These are phyloP conservation scores for Electrona antarctica DNA, from an alignment of 2,113 vertebrate genomes.

Conservation along the genomic window DNA sequence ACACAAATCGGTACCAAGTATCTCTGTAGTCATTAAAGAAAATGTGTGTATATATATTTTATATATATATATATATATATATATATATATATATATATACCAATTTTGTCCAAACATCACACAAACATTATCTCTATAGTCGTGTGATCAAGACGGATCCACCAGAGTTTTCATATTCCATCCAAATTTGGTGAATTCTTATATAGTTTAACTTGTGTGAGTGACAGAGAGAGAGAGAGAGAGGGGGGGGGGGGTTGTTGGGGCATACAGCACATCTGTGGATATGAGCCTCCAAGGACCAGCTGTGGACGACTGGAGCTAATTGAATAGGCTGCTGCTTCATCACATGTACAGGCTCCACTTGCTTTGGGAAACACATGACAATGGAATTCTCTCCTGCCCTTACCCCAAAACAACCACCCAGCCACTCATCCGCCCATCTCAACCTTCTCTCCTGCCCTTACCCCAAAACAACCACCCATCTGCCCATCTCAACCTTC, in stretches of 20 bases:
- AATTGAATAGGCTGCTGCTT: slow-evolving; percentile 67
- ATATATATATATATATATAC: no score
- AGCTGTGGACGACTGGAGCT: slow-evolving; percentile 64
- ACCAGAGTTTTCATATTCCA: no score
- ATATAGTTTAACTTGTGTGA: no score
- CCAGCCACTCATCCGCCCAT: slow-evolving; percentile 17
- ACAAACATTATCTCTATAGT: no score
- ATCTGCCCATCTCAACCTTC: slow-evolving; percentile 35
- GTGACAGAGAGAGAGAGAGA: not conserved
- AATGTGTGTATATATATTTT: no score
- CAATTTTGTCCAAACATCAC: no score
- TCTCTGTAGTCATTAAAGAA: no score
- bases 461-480: slow-evolving; percentile 36
- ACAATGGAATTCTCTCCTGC: slow-evolving; percentile 56
- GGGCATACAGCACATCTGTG: slow-evolving; percentile 58
- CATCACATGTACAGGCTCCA: slow-evolving; percentile 51
- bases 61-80: no score
- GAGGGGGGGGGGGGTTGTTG: not conserved
- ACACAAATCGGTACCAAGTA: no score
- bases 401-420: slow-evolving; percentile 27
- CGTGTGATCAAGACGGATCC: no score
- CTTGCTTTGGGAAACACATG: slow-evolving; percentile 57
- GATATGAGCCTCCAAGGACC: slow-evolving; percentile 52
- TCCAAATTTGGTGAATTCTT: no score
- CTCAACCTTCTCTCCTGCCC: slow-evolving; percentile 52